Evolutionary conservation across 2,888 invertebrate species (phyloP).

Genomic region (Drosophila suboccidentalis): DNA sequence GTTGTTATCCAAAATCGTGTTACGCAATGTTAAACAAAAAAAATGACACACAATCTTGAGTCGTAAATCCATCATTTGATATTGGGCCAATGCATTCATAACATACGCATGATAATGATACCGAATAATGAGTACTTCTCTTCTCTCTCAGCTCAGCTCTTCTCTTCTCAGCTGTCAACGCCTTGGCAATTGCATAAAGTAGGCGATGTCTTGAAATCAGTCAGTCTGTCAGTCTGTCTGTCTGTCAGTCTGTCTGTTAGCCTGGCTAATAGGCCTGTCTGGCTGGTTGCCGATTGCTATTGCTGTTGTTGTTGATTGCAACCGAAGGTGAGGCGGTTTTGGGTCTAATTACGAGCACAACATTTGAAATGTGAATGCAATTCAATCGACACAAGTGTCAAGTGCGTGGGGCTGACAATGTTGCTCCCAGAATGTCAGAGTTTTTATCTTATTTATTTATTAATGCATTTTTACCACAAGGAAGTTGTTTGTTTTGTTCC

Average conservation of each 20-base stretch:
- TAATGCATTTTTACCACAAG: conserved; percentile 25
- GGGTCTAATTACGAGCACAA: conserved; percentile 32
- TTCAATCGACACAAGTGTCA: conserved; percentile 48
- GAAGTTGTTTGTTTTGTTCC: conserved; percentile 25
- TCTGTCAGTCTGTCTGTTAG: conserved; percentile 2
- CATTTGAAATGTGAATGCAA: conserved; percentile 42
- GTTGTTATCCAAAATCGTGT: conserved; percentile 36
- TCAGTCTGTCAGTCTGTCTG: conserved; percentile 3
- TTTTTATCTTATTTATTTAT: neutral
- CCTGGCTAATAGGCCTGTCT: conserved; percentile 1
- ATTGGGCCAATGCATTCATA: conserved; percentile 23
- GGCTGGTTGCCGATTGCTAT: conserved; percentile 5
- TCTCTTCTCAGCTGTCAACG: conserved; percentile 19
- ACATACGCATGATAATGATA: neutral
- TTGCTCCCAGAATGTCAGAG: conserved; percentile 39
- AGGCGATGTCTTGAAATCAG: conserved; percentile 13
- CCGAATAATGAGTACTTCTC: neutral
- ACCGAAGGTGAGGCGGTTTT: conserved; percentile 51
- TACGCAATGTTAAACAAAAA: conserved; percentile 29
- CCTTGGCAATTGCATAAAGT: conserved; percentile 28
- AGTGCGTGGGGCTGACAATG: conserved; percentile 40
- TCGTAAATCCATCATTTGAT: conserved; percentile 24
- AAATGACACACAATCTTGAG: conserved; percentile 33
- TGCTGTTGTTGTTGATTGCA: neutral
- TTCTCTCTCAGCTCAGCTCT: conserved; percentile 10